Conservation (phyloP, 2,113 vertebrate genomes). For the Dipodomys ordii region DNA sequence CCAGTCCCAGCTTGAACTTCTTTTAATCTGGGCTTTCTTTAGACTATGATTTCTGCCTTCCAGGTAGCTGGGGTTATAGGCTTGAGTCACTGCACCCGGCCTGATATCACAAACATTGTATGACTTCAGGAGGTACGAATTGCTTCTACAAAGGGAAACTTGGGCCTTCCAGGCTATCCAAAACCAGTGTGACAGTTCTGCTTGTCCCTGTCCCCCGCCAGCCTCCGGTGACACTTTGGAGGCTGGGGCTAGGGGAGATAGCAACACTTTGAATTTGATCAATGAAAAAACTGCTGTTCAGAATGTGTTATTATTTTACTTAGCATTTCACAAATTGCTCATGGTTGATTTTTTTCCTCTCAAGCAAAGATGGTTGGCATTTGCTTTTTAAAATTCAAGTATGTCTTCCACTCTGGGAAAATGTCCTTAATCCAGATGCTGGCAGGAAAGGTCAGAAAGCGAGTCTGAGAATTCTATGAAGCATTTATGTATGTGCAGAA, state of each 20-base stretch:
- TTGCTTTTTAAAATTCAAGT: conserved; percentile 43
- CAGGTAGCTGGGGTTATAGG: too few species aligned
- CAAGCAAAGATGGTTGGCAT: not conserved
- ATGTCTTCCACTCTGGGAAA: conserved; percentile 27
- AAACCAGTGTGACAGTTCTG: not conserved
- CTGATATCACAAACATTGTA: not conserved
- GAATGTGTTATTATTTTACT: not conserved
- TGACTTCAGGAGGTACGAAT: not conserved
- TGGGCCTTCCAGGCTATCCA: not conserved
- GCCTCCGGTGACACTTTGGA: not conserved
- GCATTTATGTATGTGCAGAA: not conserved
- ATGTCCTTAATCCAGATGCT: conserved; percentile 16
- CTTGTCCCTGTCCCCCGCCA: not conserved
- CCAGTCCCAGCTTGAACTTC: too few species aligned
- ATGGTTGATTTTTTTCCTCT: not conserved
- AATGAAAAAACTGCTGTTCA: not conserved
- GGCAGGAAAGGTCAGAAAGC: conserved; percentile 42
- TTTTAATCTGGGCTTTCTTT: too few species aligned
- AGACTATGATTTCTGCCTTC: too few species aligned
- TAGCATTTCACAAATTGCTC: conserved; percentile 38
- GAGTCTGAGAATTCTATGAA: not conserved
- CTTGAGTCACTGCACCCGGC: too few species aligned
- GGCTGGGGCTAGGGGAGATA: not conserved
- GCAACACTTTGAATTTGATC: not conserved
- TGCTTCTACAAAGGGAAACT: not conserved